Evolutionary conservation across 2,888 invertebrate species (phyloP).

Genomic region (Drosophila algonquin): DNA sequence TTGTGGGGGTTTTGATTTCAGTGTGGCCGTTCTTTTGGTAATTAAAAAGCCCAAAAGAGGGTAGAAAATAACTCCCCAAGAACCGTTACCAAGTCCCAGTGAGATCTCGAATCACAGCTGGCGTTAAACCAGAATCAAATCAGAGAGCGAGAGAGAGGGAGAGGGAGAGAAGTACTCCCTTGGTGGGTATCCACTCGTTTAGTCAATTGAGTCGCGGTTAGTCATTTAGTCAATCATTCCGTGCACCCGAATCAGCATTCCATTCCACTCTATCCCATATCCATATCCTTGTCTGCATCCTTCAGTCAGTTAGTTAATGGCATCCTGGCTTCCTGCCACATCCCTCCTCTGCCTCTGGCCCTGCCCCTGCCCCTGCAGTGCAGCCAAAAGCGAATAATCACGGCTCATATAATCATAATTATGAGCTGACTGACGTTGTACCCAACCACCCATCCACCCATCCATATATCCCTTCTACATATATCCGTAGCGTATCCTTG

Average conservation of each 20-base stretch:
- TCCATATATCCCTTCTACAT: no score
- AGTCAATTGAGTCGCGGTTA: constrained; percentile 17
- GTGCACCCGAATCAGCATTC: constrained; percentile 2
- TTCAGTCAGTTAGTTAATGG: constrained; percentile 63
- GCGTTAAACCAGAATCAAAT: not conserved
- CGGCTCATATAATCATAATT: constrained; percentile 70
- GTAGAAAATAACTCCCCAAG: not conserved
- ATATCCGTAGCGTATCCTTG: no score
- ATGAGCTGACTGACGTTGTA: constrained; percentile 40
- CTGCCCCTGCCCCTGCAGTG: constrained; percentile 2
- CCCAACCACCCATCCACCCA: no score
- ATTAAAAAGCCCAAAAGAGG: constrained; percentile 46
- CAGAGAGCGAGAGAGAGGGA: not conserved
- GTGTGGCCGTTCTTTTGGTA: constrained; percentile 22
- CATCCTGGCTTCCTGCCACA: constrained; percentile 43
- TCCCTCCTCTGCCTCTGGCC: no score
- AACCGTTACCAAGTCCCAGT: no score
- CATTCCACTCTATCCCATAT: constrained; percentile 5
- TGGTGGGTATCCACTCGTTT: not conserved
- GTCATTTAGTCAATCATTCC: constrained; percentile 27
- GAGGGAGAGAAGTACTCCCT: not conserved
- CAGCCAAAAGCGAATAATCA: constrained; percentile 55
- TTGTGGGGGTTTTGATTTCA: constrained; percentile 21
- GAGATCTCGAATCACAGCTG: not conserved
- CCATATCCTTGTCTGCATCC: not conserved